Evolutionary conservation across 2,797 vertebrate genomes (phyloP), one percentile per base, ranked within the genome.

Genomic region (Crax fasciolata): DNA sequence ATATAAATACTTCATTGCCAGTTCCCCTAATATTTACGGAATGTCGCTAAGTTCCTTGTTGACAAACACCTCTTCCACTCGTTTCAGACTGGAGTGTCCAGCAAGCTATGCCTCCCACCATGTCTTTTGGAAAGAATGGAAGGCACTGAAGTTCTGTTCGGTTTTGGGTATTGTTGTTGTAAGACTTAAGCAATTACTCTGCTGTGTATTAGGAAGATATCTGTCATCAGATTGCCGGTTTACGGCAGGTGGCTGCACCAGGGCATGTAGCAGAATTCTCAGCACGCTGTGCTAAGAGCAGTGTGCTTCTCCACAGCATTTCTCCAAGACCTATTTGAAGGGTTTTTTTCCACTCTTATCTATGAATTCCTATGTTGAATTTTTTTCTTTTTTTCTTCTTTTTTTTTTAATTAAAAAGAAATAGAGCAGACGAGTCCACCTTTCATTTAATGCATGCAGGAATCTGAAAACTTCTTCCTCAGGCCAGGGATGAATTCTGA

Each of bases 131-230:
- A 82, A 54, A 84, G 32, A 35, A 41, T 8, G 48, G 35, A 68
- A 86, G 39, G 13, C 28, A 13, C 18, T 86, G 41, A 23, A 59
- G 16, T 77, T 90, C 57, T 93, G 23, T 13, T 84, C 11, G 12
- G 23, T 76, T 0, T 39, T 73, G 17, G 24, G 2, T 73, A n/a
- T 54, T 1, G 1, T 5, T 65, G 1, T 4, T 77, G 43, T 16
- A 71, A 84, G 54, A 41, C 67, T 78, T 3, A 49, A 41, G 21
- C 25, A 66, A 43, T 55, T 72, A 27, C n/a, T 85, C 2, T 78
- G 11, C 21, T 49, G 2, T 52, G 2, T 63, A 16, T 48, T 68
- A 65, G 14, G 75, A 74, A 3, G 5, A 19, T 39, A 8, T 41
- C 6, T 28, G 18, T 58, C 18, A 16, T 32, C 35, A 51, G 24